These are phyloP conservation scores for Hirtodrosophila confusa DNA, from an alignment of 2,888 invertebrate genomes.

Conservation along the genomic window DNA sequence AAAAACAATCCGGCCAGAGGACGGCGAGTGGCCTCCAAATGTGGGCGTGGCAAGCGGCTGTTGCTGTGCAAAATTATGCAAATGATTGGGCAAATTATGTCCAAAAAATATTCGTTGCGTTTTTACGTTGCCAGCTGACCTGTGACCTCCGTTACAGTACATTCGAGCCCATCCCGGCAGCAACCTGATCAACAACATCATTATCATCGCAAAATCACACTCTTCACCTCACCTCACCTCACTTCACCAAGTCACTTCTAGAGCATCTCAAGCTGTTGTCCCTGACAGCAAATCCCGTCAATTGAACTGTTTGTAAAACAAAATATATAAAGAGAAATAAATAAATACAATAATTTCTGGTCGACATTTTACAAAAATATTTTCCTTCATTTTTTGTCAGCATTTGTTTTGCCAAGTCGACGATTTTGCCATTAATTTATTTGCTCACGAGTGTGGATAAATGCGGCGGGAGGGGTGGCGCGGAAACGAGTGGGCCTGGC, in stretches of 20 bases:
- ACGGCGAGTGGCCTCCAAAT: not conserved
- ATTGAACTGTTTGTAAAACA: conserved; percentile 58
- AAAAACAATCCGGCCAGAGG: not conserved
- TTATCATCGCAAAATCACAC: conserved; percentile 25
- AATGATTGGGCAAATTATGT: conserved; percentile 77
- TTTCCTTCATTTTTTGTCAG: conserved; percentile 25
- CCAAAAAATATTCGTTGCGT: conserved; percentile 49
- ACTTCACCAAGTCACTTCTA: conserved; percentile 7
- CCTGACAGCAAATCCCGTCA: conserved; percentile 67
- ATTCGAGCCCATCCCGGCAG: not conserved
- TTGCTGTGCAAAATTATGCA: conserved; percentile 72
- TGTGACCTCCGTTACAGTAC: conserved; percentile 18
- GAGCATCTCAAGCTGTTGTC: conserved; percentile 43
- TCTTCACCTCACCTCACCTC: not conserved
- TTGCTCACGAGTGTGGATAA: conserved; percentile 11
- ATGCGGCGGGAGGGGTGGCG: conserved; percentile 1
- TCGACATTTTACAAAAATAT: conserved; percentile 31
- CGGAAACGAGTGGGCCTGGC: conserved; percentile 10
- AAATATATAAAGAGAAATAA: conserved; percentile 30
- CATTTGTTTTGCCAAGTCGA: conserved; percentile 9
- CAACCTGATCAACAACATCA: conserved; percentile 24
- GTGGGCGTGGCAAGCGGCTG: conserved; percentile 33
- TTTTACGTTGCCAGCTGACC: conserved; percentile 48
- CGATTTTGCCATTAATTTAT: conserved; percentile 35
- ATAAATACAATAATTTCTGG: conserved; percentile 29